Percentiles rank a stretch among this genome's conserved stretches.
Evolutionary conservation across 1,140 invertebrate species (phyloP).

Genomic region (Plectrocnemia conspersa): DNA sequence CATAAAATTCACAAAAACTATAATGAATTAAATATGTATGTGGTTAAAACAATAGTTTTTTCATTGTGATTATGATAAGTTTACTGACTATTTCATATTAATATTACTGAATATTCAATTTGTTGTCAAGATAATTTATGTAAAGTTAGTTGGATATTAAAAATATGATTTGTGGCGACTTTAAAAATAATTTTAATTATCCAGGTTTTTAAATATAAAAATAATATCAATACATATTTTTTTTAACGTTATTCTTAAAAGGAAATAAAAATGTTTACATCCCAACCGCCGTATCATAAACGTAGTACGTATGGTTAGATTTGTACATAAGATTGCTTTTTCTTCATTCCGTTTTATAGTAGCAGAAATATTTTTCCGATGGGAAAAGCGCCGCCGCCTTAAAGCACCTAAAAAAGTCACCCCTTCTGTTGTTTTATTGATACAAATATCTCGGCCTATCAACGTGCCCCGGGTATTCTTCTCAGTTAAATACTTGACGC

Average conservation of each 20-base stretch:
- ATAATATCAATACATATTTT: no score
- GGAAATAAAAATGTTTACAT: neutral
- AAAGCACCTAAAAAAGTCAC: slow-evolving; percentile 22
- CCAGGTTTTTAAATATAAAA: no score
- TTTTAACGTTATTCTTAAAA: neutral
- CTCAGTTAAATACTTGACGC: slow-evolving; percentile 10
- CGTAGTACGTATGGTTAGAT: slow-evolving; percentile 6
- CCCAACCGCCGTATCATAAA: neutral
- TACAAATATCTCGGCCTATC: slow-evolving; percentile 25
- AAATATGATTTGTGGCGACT: no score
- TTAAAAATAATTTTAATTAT: no score
- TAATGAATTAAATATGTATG: no score
- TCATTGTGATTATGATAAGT: no score
- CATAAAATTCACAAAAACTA: no score
- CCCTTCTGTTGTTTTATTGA: slow-evolving; percentile 25
- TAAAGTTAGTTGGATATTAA: no score
- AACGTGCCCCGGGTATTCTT: slow-evolving; percentile 18
- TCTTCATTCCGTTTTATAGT: slow-evolving; percentile 11
- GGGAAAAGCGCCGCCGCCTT: slow-evolving; percentile 3
- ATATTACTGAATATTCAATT: no score
- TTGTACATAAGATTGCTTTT: slow-evolving; percentile 17
- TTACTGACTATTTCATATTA: no score
- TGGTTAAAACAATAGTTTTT: no score
- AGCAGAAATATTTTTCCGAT: slow-evolving; percentile 17
- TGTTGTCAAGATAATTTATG: no score